These are phyloP conservation scores for Aratinga solstitialis DNA, from an alignment of 2,797 vertebrate genomes.

Conservation along the genomic window DNA sequence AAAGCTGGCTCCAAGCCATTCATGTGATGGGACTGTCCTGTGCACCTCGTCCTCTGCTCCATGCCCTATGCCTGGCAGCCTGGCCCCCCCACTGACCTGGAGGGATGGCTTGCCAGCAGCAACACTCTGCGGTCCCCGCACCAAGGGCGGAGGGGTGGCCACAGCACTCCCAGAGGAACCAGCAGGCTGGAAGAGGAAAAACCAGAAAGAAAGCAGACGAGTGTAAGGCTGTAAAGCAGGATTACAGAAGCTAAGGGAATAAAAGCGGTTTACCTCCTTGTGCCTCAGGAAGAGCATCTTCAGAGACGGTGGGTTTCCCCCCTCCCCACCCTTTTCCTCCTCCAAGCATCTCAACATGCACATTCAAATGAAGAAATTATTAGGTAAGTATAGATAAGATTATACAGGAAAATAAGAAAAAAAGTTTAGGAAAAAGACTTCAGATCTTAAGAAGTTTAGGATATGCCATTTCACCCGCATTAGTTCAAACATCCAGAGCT, in stretches of 20 bases:
- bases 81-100: constrained; percentile 81
- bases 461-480: background rate
- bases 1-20: background rate
- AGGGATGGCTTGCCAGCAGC: constrained; percentile 87
- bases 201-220: constrained; percentile 22
- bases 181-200: constrained; percentile 76
- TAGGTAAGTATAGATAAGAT: background rate
- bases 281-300: background rate
- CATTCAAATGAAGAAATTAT: background rate
- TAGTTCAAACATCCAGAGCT: background rate
- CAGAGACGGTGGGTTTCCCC: background rate
- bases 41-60: background rate
- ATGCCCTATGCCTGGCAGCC: background rate
- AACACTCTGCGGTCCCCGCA: constrained; percentile 87
- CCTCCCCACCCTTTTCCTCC: background rate
- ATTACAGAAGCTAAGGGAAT: background rate
- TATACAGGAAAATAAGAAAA: background rate
- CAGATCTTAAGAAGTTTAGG: background rate
- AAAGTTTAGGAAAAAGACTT: background rate
- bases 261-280: background rate
- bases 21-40: background rate
- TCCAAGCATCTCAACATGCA: background rate
- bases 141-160: constrained; percentile 90
- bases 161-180: constrained; percentile 81
- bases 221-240: background rate